These are phyloP conservation scores for Scotopteryx bipunctaria DNA, from an alignment of 2,888 invertebrate species.

Conservation along the genomic window DNA sequence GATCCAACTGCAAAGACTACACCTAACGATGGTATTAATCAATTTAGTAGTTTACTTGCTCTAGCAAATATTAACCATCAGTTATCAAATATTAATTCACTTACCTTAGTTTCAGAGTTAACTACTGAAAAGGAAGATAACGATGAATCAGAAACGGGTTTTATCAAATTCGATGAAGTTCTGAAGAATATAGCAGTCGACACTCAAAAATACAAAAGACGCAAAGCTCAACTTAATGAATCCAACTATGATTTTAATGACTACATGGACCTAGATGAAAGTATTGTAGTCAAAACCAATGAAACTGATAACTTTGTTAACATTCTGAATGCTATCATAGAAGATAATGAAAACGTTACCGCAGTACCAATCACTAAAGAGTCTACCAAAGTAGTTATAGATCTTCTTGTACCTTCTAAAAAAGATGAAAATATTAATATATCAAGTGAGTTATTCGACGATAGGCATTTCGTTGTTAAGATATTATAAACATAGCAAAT, in stretches of 20 bases:
- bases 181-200: conserved; percentile 47
- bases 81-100: background rate
- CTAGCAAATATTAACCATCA: background rate
- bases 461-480: no score
- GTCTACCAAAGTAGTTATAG: conserved; percentile 36
- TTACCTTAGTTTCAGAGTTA: conserved; percentile 18
- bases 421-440: background rate
- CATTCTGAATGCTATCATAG: conserved; percentile 28
- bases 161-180: conserved; percentile 56
- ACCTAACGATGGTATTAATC: background rate
- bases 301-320: conserved; percentile 26
- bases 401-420: conserved; percentile 37
- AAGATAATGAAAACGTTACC: conserved; percentile 17
- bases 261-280: conserved; percentile 38
- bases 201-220: conserved; percentile 38
- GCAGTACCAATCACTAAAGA: conserved; percentile 25
- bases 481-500: no score
- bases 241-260: conserved; percentile 31
- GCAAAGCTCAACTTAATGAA: conserved; percentile 35
- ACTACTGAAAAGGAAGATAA: background rate
- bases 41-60: background rate
- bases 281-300: conserved; percentile 26
- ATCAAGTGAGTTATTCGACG: conserved; percentile 4
- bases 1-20: background rate
- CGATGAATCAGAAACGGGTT: conserved; percentile 26